Evolutionary conservation across 1,140 invertebrate species (phyloP).

Genomic region (Zelostemma sp.): DNA sequence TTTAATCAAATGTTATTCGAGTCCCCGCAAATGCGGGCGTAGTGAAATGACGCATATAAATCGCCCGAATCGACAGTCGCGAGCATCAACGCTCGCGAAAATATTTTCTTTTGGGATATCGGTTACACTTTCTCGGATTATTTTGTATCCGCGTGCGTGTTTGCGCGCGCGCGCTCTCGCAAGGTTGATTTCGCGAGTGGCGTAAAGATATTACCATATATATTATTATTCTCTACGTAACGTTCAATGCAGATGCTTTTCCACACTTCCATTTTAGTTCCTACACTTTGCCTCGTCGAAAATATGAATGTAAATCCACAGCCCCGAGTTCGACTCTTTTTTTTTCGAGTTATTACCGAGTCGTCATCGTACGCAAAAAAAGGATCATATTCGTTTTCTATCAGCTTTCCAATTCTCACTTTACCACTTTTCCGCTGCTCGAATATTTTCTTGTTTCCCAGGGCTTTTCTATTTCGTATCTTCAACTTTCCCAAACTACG

Average conservation of each 20-base stretch:
- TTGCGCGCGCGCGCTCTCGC: conserved; percentile 9
- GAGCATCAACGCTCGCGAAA: too few species aligned
- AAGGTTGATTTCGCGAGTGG: conserved; percentile 27
- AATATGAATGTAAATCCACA: conserved; percentile 51
- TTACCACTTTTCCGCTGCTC: not conserved
- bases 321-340: conserved; percentile 36
- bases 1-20: too few species aligned
- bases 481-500: too few species aligned
- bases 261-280: conserved; percentile 20
- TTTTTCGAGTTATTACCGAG: conserved; percentile 43
- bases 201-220: conserved; percentile 54
- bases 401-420: not conserved
- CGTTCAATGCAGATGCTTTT: conserved; percentile 16
- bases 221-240: conserved; percentile 50
- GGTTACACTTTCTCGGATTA: conserved; percentile 29
- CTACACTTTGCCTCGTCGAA: conserved; percentile 24
- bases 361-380: not conserved
- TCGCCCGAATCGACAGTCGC: too few species aligned
- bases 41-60: too few species aligned
- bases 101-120: too few species aligned
- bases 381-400: conserved; percentile 10
- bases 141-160: conserved; percentile 8
- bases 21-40: too few species aligned
- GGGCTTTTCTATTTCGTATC: not conserved
- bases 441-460: not conserved